Evolutionary conservation across 2,113 vertebrate species (phyloP), one percentile per base, ranked within the genome.

Genomic region (Myrmophylax atrothorax): DNA sequence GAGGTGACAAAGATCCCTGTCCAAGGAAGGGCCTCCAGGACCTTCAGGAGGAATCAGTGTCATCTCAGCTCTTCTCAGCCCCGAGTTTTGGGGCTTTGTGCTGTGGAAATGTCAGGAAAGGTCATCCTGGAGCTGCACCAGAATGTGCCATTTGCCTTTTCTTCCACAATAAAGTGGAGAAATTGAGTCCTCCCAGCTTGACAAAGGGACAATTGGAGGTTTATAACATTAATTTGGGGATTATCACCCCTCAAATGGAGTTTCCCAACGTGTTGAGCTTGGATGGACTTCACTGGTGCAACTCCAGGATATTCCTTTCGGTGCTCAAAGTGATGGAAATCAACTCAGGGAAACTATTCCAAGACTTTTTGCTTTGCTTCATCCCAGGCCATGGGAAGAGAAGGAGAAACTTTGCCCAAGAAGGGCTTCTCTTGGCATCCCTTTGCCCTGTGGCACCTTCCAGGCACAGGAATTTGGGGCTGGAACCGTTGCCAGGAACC

Each of bases 21-120:
- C 1, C 79, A 52, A 56, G 22, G 38, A 62, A 38, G 22, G 69
- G 42, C 80, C 59, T 38, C 3, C 0, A 9, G 13, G 60, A 50
- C 17, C 38, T 84, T 94, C 86, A 75, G 83, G 88, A 81, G 50
- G 3, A 2, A 90, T 92, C 72, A 63, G 25, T 3, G 25, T 88
- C 49, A 31, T 38, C 84, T 63, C 18, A 5, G 40, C 64, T 76
- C 53, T 83, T 87, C 69, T 75, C 84, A 50, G 42, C 3, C 2
- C 33, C 12, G 33, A n/a, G 33, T 23, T n/a, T n/a, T 44, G 50
- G 46, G 42, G 56, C 23, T 59, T 83, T 49, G 40, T 23, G 50
- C 50, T 50, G 67, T 26, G 62, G 60, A 94, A 96, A 95, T 90
- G 96, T 96, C 95, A 37, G 72, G 62, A 91, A 97, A 94, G 95